A percentile compares a stretch with the other conserved stretches of the same genome.
phyloP scores from a whole-genome alignment of 2,888 invertebrate genomes.

The Dilophus febrilis region DNA sequence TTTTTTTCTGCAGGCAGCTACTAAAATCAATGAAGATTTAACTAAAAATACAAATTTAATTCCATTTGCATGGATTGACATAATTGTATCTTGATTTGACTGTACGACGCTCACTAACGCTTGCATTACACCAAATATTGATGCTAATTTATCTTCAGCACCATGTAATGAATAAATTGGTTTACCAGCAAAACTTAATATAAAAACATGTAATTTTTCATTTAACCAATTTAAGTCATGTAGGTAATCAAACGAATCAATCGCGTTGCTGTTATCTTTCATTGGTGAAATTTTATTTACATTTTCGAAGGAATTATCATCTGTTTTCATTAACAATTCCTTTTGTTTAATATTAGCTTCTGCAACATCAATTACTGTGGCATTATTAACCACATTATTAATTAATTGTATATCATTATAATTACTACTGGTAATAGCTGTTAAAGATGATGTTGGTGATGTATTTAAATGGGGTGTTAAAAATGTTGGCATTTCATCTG shows the following conservation, averaged over 20 bases:
- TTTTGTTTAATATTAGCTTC: too few species aligned
- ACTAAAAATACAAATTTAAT: constrained; percentile 83
- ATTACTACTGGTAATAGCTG: too few species aligned
- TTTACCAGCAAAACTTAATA: constrained; percentile 89
- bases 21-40: constrained; percentile 80
- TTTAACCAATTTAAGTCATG: constrained; percentile 57
- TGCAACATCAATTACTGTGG: too few species aligned
- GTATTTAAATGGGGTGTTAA: too few species aligned
- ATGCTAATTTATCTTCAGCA: constrained; percentile 84
- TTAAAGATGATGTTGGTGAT: too few species aligned
- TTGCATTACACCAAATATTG: constrained; percentile 87
- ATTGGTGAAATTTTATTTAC: too few species aligned
- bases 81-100: constrained; percentile 64
- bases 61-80: constrained; percentile 69
- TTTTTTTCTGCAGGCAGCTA: constrained; percentile 65
- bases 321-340: too few species aligned
- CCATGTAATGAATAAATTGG: constrained; percentile 90
- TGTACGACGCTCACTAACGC: constrained; percentile 84
- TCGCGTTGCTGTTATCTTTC: too few species aligned
- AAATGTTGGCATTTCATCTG: too few species aligned
- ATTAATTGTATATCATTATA: too few species aligned
- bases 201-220: constrained; percentile 82
- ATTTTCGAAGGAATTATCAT: too few species aligned
- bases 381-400: too few species aligned
- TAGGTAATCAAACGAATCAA: constrained; percentile 36